Evolutionary conservation across 2,888 invertebrate species (phyloP), one percentile per base, ranked within the genome.

Genomic region (Melanotus villosus): DNA sequence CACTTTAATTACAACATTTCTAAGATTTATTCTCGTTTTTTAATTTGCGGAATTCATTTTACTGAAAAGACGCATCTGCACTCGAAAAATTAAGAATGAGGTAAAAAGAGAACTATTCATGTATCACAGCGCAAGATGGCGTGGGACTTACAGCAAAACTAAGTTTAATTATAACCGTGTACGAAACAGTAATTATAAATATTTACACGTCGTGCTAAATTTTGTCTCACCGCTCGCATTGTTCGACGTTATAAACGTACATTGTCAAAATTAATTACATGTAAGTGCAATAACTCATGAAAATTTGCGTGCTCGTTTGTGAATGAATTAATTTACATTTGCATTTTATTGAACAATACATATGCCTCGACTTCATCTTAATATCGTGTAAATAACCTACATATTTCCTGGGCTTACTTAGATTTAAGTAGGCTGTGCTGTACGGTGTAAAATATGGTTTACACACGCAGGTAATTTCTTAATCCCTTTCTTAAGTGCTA

Each of bases 1-100:
- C 76, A 71, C 75, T 77, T 78, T 78, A 78, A 78, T 75, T 75
- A 74, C 73, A 70, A 65, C 71, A 73, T 76, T 75, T 75, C 75
- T 71, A 74, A 76, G 75, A 78, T 77, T 76, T 73, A 75, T 74
- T 73, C 74, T 56, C 57, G 18, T 66, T 63, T 70, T 70, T 59
- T 70, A 57, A 70, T 65, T 70, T 66, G 36, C 36, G 60, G 36
- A 70, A 65, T 69, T 69, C 41, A 62, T 68, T 68, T 36, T 23
- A 47, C 30, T 57, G 56, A 62, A 68, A 62, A 54, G 56, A 21
- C 38, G 56, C 62, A 66, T 60, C 60, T 60, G 60, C 32, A 60
- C 12, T 19, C 18, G 34, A 60, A 59, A 60, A 67, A 50, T 19
- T 36, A 32, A 12, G 19, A 45, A 36, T 10, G 14, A 47, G 10